Base-by-base conservation (phyloP, 2,113 vertebrate species). In the Campylomormyrus numenius region DNA sequence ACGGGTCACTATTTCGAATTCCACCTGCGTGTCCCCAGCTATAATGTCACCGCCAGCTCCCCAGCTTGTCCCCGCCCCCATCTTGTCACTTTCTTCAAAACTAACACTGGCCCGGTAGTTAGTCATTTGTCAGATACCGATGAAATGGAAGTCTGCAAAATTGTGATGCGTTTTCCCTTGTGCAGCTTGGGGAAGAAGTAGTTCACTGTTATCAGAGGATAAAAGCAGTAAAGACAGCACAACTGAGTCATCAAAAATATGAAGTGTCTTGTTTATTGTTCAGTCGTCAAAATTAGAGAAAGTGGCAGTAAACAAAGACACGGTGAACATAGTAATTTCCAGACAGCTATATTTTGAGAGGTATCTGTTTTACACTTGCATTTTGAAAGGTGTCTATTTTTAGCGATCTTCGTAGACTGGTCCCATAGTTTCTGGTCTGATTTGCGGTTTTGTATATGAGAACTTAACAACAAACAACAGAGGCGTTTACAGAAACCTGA, bases 401-500 rank as follows among this genome's bases (percentile, higher is more conserved):
- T 56, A 87, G 50, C 2, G 7, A 39, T 56, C n/a, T 56, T 56
- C 48, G 50, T 3, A 42, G 74, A 17, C 70, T 77, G 70, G 70
- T 77, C 70, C 15, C 4, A 39, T 77, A 31, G 15, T 87, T 27
- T 87, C 50, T 87, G 85, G 49, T 87, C 21, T 52, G 50, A 53
- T 87, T 58, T 88, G 87, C 46, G 87, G 52, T 42, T 66, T 10
- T 45, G 53, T 66, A 27, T 62, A 66, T 62, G 56, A 62, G 53
- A 62, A 66, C 1, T 17, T 8, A 88, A 62, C 53, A 74, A 88
- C 62, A 89, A 88, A 91, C 80, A 91, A 62, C 42, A 83, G 87
- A 83, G 90, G 90, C 56, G 90, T 91, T 91, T 91, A 70, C 90
- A 74, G 88, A 89, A 91, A 91, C 88, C 31, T 74, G 83, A 52